Base-by-base conservation (phyloP, 2,797 vertebrate genomes). In the Eulemur albifrons region DNA sequence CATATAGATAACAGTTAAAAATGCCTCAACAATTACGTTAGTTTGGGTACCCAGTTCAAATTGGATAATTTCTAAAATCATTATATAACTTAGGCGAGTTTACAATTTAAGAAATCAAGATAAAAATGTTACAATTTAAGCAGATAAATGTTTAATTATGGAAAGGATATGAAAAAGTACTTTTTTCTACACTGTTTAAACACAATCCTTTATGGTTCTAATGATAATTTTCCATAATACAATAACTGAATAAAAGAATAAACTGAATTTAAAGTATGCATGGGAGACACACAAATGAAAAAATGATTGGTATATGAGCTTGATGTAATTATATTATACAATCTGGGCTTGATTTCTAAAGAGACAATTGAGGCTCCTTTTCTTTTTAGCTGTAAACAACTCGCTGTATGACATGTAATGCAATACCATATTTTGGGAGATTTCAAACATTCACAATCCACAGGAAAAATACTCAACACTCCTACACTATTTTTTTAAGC, bases 401-500 rank as follows among this genome's bases (percentile, higher is more conserved):
- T 98, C 97, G 96, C 98, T 96, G 95, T 96, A 98, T 96, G 92
- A 97, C 73, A 92, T 97, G 98, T 97, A 98, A 98, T 93, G 96
- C 79, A 97, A 98, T 96, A 98, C 40, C 77, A 65, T 97, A 98
- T 97, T 98, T 98, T 98, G 96, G 97, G 97, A 98, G 96, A 98
- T 98, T 98, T 97, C 96, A 97, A 98, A 98, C 97, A 98, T 96
- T 98, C n/a, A 4, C 93, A 97, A 98, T 98, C 97, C 97, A 98
- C 90, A 94, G 96, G 89, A 98, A 98, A 98, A 96, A 98, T 84
- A 98, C 92, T 98, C 97, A 97, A 97, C 90, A 97, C 96, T 98
- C 96, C 96, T 97, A 95, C 97, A 97, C 93, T 96, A 92, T 96
- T 97, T 98, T 96, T 97, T 97, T 96, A 98, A 97, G 93, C 89